A percentile compares a stretch with the other conserved stretches of the same genome.
These are phyloP conservation scores for Cantharis rustica DNA, from an alignment of 2,888 invertebrate genomes.

Conservation along the genomic window DNA sequence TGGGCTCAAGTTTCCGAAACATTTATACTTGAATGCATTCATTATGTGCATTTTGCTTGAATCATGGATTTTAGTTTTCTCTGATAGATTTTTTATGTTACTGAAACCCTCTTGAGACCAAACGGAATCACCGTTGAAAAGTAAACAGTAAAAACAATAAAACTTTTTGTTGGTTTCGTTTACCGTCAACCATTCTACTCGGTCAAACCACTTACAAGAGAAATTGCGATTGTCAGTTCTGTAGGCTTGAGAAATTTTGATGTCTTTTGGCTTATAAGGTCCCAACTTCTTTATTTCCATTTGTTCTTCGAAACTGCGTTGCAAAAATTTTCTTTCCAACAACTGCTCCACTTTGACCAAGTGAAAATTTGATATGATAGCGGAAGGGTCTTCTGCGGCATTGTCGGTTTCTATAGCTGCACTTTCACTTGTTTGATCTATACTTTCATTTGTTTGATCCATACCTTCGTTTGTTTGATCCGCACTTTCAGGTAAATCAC, in stretches of 20 bases:
- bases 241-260: neutral
- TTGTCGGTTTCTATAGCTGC: neutral
- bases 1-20: neutral
- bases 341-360: neutral
- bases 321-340: neutral
- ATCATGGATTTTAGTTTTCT: neutral
- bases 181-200: neutral
- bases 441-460: neutral
- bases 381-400: neutral
- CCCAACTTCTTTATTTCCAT: neutral
- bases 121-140: neutral
- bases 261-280: neutral
- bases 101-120: neutral
- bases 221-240: neutral
- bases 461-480: neutral
- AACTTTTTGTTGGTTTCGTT: neutral
- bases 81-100: neutral
- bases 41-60: neutral
- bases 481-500: neutral
- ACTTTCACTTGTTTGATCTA: neutral
- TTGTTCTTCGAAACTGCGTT: neutral
- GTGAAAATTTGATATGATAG: neutral
- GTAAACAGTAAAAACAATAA: neutral
- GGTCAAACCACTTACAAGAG: neutral
- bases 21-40: neutral